phyloP scores from a whole-genome alignment of 53 echinoderm and acorn worm species.

The Glandiceps talaboti region DNA sequence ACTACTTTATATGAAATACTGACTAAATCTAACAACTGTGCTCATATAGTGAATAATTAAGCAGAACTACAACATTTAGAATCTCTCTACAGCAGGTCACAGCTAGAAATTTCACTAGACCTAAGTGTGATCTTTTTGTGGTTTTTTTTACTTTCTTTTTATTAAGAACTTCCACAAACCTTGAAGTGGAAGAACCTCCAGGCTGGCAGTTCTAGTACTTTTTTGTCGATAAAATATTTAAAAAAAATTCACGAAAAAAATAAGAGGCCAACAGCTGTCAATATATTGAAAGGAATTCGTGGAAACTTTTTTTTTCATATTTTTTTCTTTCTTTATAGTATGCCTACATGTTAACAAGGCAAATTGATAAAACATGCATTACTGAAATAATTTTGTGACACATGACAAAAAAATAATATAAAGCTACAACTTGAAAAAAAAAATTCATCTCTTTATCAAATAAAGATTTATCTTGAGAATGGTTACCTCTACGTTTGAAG shows the following conservation, averaged over 20 bases:
- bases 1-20: background rate
- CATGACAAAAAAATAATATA: background rate
- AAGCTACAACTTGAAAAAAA: background rate
- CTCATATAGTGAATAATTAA: background rate
- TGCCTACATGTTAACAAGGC: background rate
- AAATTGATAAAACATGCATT: background rate
- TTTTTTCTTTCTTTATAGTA: no score
- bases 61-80: background rate
- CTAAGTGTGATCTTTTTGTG: no score
- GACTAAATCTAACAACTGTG: background rate
- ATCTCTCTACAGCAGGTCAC: background rate
- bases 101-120: background rate
- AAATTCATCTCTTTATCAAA: background rate
- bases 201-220: background rate
- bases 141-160: no score
- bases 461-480: background rate
- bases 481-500: no score
- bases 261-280: background rate
- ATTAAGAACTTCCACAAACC: background rate
- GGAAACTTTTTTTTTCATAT: background rate
- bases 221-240: background rate
- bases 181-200: background rate
- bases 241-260: no score
- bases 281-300: background rate
- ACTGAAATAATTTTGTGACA: background rate